Evolutionary conservation across 1,140 invertebrate genomes (phyloP), one percentile per base, ranked within the genome.

Genomic region (Portunus trituberculatus): DNA sequence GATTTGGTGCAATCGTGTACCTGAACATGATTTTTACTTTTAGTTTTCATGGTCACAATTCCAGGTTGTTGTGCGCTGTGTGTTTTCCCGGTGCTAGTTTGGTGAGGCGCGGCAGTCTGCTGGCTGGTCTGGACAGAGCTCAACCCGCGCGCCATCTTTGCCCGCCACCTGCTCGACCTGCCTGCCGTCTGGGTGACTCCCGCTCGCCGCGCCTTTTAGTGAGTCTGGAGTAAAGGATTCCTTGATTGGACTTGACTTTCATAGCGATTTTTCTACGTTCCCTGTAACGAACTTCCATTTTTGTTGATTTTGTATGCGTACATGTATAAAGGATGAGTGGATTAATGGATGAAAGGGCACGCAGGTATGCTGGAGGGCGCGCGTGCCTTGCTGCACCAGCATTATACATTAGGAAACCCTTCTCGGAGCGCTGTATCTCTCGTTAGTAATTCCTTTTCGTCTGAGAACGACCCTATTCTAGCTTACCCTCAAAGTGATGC

Each of bases 391-490:
- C 52, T 14, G 52, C 52, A 59, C 12, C 39, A 76, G 1, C 12
- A 76, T n/a, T n/a, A 76, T n/a, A 76, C 67, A 76, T 25, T 25
- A 76, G 67, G 12, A 76, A 76, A 76, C 4, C 25, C 67, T 25
- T 76, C n/a, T n/a, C 0, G 12, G 20, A 76, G 20, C n/a, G n/a
- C 6, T 76, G 20, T 76, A 76, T 76, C 67, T n/a, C 20, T 76
- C 67, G n/a, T 76, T 76, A 76, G 67, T n/a, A 76, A 76, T 76
- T 76, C 67, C 67, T 76, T 76, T 76, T 25, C 67, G 67, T 76
- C 67, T 76, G 7, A 2, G 67, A 76, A n/a, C 67, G 20, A 76
- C 16, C 67, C 67, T 7, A n/a, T 76, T 25, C 67, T 76, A n/a
- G 67, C 67, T n/a, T 12, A 76, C 25, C 67, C 67, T 76, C 67